Evolutionary conservation across 2,113 vertebrate species (phyloP).

Genomic region (Anolis carolinensis): DNA sequence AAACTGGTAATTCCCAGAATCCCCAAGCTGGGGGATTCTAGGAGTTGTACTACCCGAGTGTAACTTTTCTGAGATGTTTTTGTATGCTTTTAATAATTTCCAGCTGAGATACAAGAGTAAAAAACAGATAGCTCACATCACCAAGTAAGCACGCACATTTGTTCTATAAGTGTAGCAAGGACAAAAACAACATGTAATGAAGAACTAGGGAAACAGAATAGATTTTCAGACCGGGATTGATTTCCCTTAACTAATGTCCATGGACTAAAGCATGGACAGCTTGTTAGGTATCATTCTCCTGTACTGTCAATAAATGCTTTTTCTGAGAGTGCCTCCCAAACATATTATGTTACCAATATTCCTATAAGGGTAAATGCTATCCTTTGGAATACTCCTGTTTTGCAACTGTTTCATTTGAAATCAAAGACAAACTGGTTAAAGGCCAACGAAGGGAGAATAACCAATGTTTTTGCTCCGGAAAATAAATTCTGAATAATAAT

Average conservation of each 20-base stretch:
- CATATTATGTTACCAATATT: background rate
- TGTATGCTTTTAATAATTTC: constrained; percentile 25
- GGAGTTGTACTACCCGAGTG: no score
- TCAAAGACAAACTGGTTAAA: no score
- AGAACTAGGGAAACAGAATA: constrained; percentile 35
- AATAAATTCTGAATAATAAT: no score
- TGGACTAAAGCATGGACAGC: background rate
- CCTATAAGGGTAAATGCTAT: background rate
- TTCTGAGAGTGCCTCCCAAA: background rate
- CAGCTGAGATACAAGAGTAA: background rate
- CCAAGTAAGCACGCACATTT: constrained; percentile 13
- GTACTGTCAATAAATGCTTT: constrained; percentile 14
- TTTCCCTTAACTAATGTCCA: constrained; percentile 31
- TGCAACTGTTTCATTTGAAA: no score
- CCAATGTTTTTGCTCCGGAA: no score
- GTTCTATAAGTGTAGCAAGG: background rate
- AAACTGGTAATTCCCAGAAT: no score
- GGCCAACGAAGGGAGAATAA: no score
- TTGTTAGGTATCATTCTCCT: constrained; percentile 1
- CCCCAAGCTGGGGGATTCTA: no score
- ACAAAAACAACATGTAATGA: constrained; percentile 57
- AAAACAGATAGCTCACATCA: rapidly evolving
- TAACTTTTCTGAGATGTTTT: no score
- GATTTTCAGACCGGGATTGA: constrained; percentile 54
- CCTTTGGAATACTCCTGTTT: no score